Base-by-base conservation (phyloP, 2,888 invertebrate species). In the Yponomeuta cagnagella region DNA sequence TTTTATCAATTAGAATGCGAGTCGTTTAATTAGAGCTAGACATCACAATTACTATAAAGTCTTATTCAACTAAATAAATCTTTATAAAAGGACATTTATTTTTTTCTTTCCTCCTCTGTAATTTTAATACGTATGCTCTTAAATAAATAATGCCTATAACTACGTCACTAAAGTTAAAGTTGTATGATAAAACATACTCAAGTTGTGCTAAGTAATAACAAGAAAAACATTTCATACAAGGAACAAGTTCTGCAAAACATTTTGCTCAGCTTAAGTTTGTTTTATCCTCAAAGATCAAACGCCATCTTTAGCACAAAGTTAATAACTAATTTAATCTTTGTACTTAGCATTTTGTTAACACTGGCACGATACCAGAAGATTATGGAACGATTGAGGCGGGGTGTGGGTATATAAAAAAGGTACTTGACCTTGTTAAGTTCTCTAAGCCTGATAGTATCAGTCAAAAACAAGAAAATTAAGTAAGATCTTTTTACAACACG, bases 61-160 rank as follows among this genome's bases (percentile, higher is more conserved):
- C 31, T 52, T 52, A 69, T 10, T 48, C 1, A n/a, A 5, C 23
- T 48, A 68, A 68, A 4, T 68, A 68, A 69, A 58, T 69, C 69
- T 69, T 69, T 65, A 58, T 10, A 69, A 48, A 68, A 68, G n/a
- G 15, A 23, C 33, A 33, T 43, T 6, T 15, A 5, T 65, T 65
- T 65, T 65, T 65, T 23, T 2, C 9, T 68, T 2, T 2, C 15
- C 33, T 33, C 33, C 12, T 33, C n/a, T 37, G n/a, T 43, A n/a
- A 67, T 31, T 64, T 64, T 4, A 37, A 10, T 64, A 63, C 2
- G 64, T 30, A 70, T 33, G 69, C 63, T 78, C 80, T 79, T 80
- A 82, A 86, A 87, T 87, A 87, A 85, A 85, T 86, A 84, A 65
- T 70, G 43, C 64, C 81, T 82, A 65, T 70, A 70, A 48, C 82